Conservation (phyloP, 2,113 vertebrate genomes). For the Tenebrosternarchus preto region DNA sequence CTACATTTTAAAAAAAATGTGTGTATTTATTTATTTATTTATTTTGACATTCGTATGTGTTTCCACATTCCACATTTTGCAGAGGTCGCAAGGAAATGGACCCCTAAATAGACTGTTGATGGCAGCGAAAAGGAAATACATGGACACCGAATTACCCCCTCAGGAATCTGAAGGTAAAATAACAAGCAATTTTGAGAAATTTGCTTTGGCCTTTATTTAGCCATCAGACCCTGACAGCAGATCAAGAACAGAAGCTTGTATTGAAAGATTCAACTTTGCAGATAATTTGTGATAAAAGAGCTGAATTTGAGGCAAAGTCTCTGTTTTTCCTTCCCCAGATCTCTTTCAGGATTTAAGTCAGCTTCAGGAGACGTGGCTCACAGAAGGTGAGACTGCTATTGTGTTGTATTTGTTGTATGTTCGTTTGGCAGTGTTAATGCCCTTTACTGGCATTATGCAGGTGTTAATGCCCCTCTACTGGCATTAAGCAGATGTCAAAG, state of each 20-base stretch:
- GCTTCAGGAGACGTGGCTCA: slow-evolving; percentile 96
- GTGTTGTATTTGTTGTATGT: slow-evolving; percentile 32
- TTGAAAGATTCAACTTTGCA: background rate
- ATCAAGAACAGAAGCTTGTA: background rate
- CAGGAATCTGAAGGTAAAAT: slow-evolving; percentile 90
- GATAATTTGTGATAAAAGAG: background rate
- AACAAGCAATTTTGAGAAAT: slow-evolving; percentile 26
- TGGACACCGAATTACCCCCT: slow-evolving; percentile 82
- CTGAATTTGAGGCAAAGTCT: background rate
- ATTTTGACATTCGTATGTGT: slow-evolving; percentile 24
- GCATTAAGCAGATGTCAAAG: slow-evolving; percentile 19
- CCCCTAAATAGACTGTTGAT: slow-evolving; percentile 80
- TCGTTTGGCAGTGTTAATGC: slow-evolving; percentile 26
- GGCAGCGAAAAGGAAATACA: slow-evolving; percentile 80
- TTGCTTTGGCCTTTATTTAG: slow-evolving; percentile 25
- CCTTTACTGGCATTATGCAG: slow-evolving; percentile 4
- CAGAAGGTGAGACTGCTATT: slow-evolving; percentile 84
- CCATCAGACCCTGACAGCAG: background rate
- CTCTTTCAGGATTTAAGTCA: slow-evolving; percentile 97
- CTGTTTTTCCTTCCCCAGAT: slow-evolving; percentile 70
- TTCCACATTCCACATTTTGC: slow-evolving; percentile 64
- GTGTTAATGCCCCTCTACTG: too few species aligned
- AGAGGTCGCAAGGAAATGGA: slow-evolving; percentile 87
- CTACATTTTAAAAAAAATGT: background rate
- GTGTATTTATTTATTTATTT: background rate